phyloP scores from a whole-genome alignment of 2,797 vertebrate genomes.

The Typhlichthys subterraneus region DNA sequence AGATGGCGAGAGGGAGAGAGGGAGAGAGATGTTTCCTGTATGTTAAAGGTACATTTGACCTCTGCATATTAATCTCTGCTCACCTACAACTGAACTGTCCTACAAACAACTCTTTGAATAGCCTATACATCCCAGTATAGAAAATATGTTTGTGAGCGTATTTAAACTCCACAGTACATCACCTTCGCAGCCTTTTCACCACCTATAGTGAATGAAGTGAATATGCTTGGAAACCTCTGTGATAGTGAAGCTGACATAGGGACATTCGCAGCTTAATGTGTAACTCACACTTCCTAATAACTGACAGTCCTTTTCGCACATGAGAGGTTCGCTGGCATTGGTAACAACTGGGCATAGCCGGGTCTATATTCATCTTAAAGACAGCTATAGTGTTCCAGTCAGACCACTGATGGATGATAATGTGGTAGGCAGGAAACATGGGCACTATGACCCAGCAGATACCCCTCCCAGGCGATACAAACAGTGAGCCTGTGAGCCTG shows the following conservation, averaged over 20 bases:
- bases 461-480: slow-evolving; percentile 39
- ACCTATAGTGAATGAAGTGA: not conserved
- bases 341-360: not conserved
- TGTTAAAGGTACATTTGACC: too few relatives aligned
- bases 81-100: too few relatives aligned
- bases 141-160: too few relatives aligned
- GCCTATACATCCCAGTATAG: too few relatives aligned
- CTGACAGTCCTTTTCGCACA: slow-evolving; percentile 35
- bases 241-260: slow-evolving; percentile 3
- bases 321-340: slow-evolving; percentile 4
- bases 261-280: slow-evolving; percentile 19
- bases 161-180: too few relatives aligned
- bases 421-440: slow-evolving; percentile 36
- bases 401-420: not conserved
- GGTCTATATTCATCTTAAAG: not conserved
- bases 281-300: slow-evolving; percentile 1
- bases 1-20: too few relatives aligned
- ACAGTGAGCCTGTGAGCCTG: slow-evolving; percentile 70
- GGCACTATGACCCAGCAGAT: slow-evolving; percentile 81
- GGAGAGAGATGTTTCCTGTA: too few relatives aligned
- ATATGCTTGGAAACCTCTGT: slow-evolving; percentile 11
- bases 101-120: too few relatives aligned
- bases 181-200: not conserved
- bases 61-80: too few relatives aligned
- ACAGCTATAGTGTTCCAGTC: not conserved